phyloP scores from a whole-genome alignment of 1,140 invertebrate genomes.

The Melitaea cinxia region DNA sequence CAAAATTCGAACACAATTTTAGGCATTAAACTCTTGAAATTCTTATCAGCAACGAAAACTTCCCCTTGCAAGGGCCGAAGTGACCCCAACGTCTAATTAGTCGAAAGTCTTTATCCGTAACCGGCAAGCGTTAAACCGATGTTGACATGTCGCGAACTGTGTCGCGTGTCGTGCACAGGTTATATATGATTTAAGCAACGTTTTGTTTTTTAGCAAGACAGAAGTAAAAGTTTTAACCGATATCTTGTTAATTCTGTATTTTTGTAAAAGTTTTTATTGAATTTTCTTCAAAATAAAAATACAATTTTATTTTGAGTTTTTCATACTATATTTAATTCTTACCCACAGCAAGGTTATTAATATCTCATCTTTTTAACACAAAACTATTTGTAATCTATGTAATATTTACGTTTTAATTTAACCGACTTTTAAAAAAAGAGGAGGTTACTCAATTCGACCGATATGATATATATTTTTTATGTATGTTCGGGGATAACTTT shows the following conservation, averaged over 20 bases:
- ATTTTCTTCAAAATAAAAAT: background rate
- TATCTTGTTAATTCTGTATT: background rate
- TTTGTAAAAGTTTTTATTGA: background rate
- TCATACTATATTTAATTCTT: too few relatives aligned
- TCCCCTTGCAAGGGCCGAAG: constrained; percentile 28
- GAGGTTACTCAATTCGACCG: too few relatives aligned
- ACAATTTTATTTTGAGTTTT: background rate
- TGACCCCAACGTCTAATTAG: constrained; percentile 44
- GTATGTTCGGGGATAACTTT: too few relatives aligned
- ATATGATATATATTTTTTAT: too few relatives aligned
- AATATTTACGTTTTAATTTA: too few relatives aligned
- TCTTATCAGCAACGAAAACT: constrained; percentile 34
- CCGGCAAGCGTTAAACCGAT: constrained; percentile 42
- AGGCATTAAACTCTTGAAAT: constrained; percentile 19
- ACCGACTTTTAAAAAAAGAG: too few relatives aligned
- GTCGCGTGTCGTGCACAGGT: constrained; percentile 23
- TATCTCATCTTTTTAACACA: too few relatives aligned
- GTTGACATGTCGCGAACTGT: constrained; percentile 28
- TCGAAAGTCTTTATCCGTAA: constrained; percentile 39
- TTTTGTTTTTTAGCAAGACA: constrained; percentile 2
- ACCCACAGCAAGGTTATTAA: too few relatives aligned
- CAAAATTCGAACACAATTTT: background rate
- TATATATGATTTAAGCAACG: constrained; percentile 11
- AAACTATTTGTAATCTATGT: too few relatives aligned
- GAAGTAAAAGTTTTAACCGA: background rate